phyloP scores from a whole-genome alignment of 2,113 vertebrate genomes.

The Lagenorhynchus albirostris region DNA sequence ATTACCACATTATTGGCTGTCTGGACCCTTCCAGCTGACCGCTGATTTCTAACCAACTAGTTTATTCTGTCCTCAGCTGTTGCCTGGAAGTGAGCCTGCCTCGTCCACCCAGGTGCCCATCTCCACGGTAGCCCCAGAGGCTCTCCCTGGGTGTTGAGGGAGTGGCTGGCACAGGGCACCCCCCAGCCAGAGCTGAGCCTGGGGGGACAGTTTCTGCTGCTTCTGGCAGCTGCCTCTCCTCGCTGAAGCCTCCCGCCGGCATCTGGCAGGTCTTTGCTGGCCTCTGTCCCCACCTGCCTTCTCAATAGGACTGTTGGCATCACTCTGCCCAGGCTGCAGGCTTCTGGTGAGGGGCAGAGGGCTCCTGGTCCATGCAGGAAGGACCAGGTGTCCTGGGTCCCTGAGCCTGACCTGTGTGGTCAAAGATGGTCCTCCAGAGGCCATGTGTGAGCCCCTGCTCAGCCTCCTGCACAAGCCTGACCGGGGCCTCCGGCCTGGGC shows the following conservation, averaged over 20 bases:
- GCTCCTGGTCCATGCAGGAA: no score
- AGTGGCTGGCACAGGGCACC: background rate
- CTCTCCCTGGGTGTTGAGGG: background rate
- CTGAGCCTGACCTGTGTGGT: background rate
- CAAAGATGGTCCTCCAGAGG: background rate
- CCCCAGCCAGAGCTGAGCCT: background rate
- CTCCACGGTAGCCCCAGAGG: background rate
- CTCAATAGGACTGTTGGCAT: accelerated
- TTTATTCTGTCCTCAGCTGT: background rate
- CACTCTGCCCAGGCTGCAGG: background rate
- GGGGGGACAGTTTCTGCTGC: accelerated
- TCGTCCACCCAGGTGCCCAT: background rate
- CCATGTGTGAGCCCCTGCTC: background rate
- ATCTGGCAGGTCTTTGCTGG: background rate
- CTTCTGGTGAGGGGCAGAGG: background rate
- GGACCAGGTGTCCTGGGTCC: background rate
- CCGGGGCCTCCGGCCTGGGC: accelerated
- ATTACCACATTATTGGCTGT: background rate
- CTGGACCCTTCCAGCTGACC: background rate
- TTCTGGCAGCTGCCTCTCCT: no score
- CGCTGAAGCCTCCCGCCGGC: accelerated
- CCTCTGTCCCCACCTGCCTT: background rate
- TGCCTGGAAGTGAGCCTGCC: background rate
- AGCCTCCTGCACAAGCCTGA: background rate
- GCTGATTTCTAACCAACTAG: background rate